A percentile compares a stretch with the other conserved stretches of the same genome.
phyloP scores from a whole-genome alignment of 2,888 invertebrate genomes.

The Temnothorax rugatulus region DNA sequence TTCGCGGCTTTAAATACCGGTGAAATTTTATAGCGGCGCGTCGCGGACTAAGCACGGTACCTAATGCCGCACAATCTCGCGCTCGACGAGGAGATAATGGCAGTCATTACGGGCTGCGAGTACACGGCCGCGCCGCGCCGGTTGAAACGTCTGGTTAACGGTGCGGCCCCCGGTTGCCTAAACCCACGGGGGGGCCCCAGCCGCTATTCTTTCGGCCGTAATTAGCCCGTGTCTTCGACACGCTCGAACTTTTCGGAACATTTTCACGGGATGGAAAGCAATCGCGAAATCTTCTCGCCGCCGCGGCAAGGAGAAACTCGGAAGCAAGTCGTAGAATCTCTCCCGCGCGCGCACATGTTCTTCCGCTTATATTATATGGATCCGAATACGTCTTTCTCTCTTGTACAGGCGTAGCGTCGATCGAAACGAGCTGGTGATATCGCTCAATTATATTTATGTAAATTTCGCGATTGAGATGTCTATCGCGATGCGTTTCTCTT shows the following conservation, averaged over 20 bases:
- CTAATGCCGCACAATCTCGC: constrained; percentile 20
- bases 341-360: neutral
- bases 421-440: constrained; percentile 9
- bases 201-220: constrained; percentile 62
- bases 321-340: constrained; percentile 26
- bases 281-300: constrained; percentile 25
- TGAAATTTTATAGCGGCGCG: constrained; percentile 36
- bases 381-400: neutral
- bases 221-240: constrained; percentile 73
- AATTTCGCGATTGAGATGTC: constrained; percentile 7
- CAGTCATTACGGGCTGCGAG: constrained; percentile 33
- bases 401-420: neutral
- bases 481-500: constrained; percentile 42
- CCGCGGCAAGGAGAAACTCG: constrained; percentile 49
- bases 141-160: constrained; percentile 67
- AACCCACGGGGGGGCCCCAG: constrained; percentile 58
- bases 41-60: neutral
- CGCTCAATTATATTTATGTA: constrained; percentile 40
- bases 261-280: constrained; percentile 61
- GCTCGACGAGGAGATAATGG: constrained; percentile 53
- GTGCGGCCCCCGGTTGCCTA: constrained; percentile 58
- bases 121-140: constrained; percentile 5
- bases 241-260: constrained; percentile 71
- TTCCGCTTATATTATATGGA: constrained; percentile 21
- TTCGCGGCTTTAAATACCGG: constrained; percentile 32